phyloP scores from a whole-genome alignment of 2,797 vertebrate genomes.

The Scyliorhinus canicula region DNA sequence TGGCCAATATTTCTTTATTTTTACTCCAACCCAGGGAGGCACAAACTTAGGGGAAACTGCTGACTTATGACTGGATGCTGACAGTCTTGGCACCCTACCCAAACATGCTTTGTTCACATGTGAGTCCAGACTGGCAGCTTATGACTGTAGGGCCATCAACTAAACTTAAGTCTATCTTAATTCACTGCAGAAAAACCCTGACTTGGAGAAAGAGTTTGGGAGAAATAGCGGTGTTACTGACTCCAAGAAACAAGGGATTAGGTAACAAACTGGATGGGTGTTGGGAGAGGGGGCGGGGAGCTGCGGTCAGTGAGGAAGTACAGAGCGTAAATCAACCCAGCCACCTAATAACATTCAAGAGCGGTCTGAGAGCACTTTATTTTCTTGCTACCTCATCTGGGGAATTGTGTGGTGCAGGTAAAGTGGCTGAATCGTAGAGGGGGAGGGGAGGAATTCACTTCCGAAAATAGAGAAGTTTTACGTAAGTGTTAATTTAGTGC shows the following conservation, averaged over 20 bases:
- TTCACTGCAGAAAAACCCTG: background rate
- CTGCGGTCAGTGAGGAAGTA: background rate
- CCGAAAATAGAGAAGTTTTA: constrained; percentile 1
- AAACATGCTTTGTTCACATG: too few relatives aligned
- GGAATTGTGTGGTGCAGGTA: background rate
- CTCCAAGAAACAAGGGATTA: background rate
- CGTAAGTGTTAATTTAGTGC: background rate
- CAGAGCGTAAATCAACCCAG: background rate
- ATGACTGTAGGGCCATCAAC: background rate
- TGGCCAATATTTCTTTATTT: too few relatives aligned
- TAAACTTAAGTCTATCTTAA: background rate
- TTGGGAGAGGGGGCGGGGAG: too few relatives aligned
- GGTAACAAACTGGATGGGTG: background rate
- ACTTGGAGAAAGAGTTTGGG: too few relatives aligned
- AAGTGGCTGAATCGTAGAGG: background rate
- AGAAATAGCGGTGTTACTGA: background rate
- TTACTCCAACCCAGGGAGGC: too few relatives aligned
- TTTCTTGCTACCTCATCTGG: background rate
- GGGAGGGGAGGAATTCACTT: background rate
- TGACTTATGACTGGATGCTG: too few relatives aligned
- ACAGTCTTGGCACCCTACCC: too few relatives aligned
- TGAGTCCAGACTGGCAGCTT: background rate
- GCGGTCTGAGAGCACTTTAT: background rate
- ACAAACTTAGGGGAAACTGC: too few relatives aligned
- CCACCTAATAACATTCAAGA: background rate